Base-by-base conservation (phyloP, 2,888 invertebrate species). In the Amitus sp. region DNA sequence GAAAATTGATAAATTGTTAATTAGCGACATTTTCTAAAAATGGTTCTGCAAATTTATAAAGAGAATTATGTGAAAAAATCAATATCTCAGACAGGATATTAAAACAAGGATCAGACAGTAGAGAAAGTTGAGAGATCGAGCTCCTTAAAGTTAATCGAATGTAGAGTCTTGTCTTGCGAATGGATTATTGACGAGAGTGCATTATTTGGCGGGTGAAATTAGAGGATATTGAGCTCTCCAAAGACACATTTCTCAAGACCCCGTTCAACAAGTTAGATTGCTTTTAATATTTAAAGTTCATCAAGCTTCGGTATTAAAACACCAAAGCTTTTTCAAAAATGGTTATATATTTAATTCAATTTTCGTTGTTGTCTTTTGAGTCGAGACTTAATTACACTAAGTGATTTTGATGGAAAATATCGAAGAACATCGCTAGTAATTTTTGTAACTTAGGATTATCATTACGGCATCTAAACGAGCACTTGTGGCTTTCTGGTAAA, bases 261-360 rank as follows among this genome's bases (percentile, higher is more conserved):
- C 43, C 47, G 72, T 72, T 73, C 71, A 67, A 55, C 65, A 78
- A 79, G 72, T 78, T 78, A 74, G 68, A 80, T 80, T 77, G 73
- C 69, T 51, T 70, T 80, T 74, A 80, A 80, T 80, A 79, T 78
- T 81, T 73, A 79, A 54, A 72, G 65, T 67, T 71, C 77, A 79
- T 80, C 75, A 75, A 68, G 74, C 71, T 59, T 66, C 66, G 67
- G 71, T 52, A 62, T 49, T 63, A 46, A 49, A n/a, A 56, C 45
- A n/a, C n/a, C n/a, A n/a, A n/a, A n/a, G n/a, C n/a, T n/a, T n/a
- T n/a, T n/a, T n/a, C n/a, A 27, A 23, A 48, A 56, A 30, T 40
- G 56, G 46, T 57, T 54, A 58, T 57, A 58, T 62, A 63, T 5
- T 23, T 55, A 30, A 70, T 74, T 66, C 69, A 72, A 71, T 73